Conservation (phyloP, 1,140 invertebrate species). For the Medauroidea extradentata region DNA sequence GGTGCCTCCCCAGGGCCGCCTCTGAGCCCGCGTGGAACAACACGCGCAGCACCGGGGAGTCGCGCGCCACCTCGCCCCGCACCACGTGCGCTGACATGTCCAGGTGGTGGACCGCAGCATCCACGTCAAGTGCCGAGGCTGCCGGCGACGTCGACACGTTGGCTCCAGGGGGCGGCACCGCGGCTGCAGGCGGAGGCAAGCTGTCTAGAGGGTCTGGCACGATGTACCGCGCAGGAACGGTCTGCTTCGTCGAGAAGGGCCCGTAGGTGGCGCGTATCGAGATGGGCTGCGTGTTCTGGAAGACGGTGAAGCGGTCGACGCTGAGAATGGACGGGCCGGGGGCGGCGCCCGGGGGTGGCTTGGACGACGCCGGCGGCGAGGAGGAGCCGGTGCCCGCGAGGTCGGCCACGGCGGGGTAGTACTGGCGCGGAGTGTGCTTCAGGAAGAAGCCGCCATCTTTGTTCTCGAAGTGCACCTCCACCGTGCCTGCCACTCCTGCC, state of each 20-base stretch:
- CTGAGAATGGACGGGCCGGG: constrained; percentile 60
- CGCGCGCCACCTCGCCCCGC: constrained; percentile 71
- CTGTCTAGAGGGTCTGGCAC: constrained; percentile 70
- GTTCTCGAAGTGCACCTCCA: constrained; percentile 86
- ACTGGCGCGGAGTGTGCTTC: constrained; percentile 58
- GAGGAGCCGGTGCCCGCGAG: constrained; percentile 7
- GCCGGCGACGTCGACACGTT: background rate
- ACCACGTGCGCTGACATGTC: constrained; percentile 91
- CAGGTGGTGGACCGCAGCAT: constrained; percentile 66
- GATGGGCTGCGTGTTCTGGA: constrained; percentile 80
- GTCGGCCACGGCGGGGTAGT: constrained; percentile 28
- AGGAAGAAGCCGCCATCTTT: constrained; percentile 86
- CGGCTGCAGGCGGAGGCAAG: constrained; percentile 17
- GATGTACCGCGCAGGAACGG: constrained; percentile 82
- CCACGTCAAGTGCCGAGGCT: constrained; percentile 42
- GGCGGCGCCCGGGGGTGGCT: constrained; percentile 39
- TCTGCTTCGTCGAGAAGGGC: constrained; percentile 89
- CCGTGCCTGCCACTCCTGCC: constrained; percentile 35
- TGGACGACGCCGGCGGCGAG: constrained; percentile 21
- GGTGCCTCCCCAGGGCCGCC: constrained; percentile 51
- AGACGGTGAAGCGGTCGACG: constrained; percentile 78
- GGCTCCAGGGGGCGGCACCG: background rate
- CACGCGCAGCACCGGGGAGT: constrained; percentile 80
- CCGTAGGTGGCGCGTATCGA: constrained; percentile 85
- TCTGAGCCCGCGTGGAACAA: constrained; percentile 85